Base-by-base conservation (phyloP, 2,797 vertebrate species). In the Neoniphon sammara region DNA sequence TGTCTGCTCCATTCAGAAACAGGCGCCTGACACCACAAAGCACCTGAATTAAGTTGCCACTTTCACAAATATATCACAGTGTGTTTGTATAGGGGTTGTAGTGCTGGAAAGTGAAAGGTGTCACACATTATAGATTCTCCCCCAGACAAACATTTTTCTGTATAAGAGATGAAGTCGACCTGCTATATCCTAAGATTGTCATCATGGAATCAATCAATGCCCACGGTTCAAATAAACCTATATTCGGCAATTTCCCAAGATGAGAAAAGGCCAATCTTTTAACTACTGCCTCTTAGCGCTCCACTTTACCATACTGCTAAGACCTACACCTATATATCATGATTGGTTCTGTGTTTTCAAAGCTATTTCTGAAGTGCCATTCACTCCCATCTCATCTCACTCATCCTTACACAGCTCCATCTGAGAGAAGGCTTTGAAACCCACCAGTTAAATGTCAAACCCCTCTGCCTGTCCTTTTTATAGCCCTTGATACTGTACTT, bases 381-480 rank as follows among this genome's bases (percentile, higher is more conserved):
- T 85, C 79, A 58, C 75, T 36, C 30, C 56, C 18, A 52, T 73
- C 46, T 75, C 42, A 49, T 80, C 18, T 55, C 42, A 70, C 18
- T 72, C n/a, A 53, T 57, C 63, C 60, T 49, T 17, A 49, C 44
- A 66, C 27, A 79, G 42, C 46, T 54, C 30, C 50, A 66, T 34
- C 62, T 63, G 64, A 60, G 55, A 69, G 6, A 61, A 25, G 1
- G 25, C 39, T 15, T 54, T 17, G 39, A 68, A 70, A 65, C 20
- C 7, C 73, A n/a, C 18, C 20, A 7, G n/a, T 65, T 67, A 83
- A 88, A 87, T 81, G 82, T 72, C 73, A 84, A 65, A 74, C 56
- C 56, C 55, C 77, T 82, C 53, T 25, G 15, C 20, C 61, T 65
- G 50, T 66, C 64, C 39, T 75, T 79, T 82, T 84, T 20, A 66